phyloP scores from a whole-genome alignment of 2,888 invertebrate species.

The Rhopalosiphum nymphaeae region DNA sequence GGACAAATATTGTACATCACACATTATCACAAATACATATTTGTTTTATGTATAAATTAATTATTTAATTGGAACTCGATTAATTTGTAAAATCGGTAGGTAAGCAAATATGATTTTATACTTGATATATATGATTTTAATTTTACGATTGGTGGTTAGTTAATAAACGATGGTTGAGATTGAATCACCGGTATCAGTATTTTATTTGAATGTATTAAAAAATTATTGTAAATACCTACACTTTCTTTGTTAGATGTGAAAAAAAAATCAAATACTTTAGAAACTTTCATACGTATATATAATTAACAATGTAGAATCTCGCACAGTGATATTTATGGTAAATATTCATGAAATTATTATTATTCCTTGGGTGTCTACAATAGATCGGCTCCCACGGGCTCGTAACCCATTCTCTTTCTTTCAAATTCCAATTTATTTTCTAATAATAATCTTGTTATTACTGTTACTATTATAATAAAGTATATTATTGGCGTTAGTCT shows the following conservation, averaged over 20 bases:
- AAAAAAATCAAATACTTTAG: not conserved
- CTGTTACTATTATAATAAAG: not conserved
- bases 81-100: not conserved
- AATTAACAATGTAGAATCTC: not conserved
- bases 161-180: not conserved
- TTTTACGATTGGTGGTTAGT: not conserved
- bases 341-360: constrained; percentile 34
- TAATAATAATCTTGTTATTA: constrained; percentile 15
- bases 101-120: not conserved
- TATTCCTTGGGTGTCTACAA: not conserved
- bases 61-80: not conserved
- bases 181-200: not conserved
- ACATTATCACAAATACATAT: not conserved
- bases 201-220: not conserved
- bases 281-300: not conserved
- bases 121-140: not conserved
- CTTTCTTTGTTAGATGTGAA: constrained; percentile 23
- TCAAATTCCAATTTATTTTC: constrained; percentile 26
- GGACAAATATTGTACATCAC: too few species aligned
- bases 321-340: not conserved
- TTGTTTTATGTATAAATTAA: not conserved
- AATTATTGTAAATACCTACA: not conserved
- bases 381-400: constrained; percentile 19
- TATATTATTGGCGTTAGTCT: not conserved
- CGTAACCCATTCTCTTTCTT: constrained; percentile 28